Evolutionary conservation across 2,888 invertebrate genomes (phyloP), one percentile per base, ranked within the genome.

Genomic region (Frankliniella fusca): DNA sequence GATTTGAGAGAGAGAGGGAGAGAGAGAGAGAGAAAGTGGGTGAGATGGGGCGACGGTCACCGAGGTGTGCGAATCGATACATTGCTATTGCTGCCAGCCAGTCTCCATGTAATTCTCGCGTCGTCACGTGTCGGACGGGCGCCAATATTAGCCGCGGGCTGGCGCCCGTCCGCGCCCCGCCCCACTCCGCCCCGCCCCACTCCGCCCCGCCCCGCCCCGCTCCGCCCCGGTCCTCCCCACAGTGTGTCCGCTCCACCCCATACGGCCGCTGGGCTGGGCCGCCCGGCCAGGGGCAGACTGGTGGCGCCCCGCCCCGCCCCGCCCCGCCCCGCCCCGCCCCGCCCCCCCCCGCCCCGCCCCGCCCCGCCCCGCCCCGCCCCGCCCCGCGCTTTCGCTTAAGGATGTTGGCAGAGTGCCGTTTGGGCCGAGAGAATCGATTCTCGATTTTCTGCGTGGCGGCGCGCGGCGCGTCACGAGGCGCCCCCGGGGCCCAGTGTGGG

Each of bases 321-420:
- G 15, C 18, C 18, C 54, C 7, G 15, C 5, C 18, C 54, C 54
- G 15, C 15, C 15, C 54, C 18, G 54, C 8, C 15, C 54, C 54
- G 54, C 23, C 54, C 54, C 18, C 54, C 0, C 18, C 18, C 27
- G 54, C 20, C 15, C 20, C 15, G 54, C 54, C 54, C 10, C 5
- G 7, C 54, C 54, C 18, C 54, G 15, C 18, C 18, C 54, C 7
- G 15, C 5, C 18, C 54, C 54, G 15, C 15, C 15, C 54, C 18
- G 54, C 8, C 15, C 54, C 54, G 54, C 23, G 70, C 23, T 5
- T 8, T n/a, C 23, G 70, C 70, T 76, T 27, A 76, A 76, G 70
- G 23, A 76, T 76, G 70, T 76, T 76, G 70, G 70, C 70, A 76
- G 27, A n/a, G 70, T 76, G 70, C 70, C 70, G 70, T 76, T 27